Evolutionary conservation across 2,888 invertebrate species (phyloP), one percentile per base, ranked within the genome.

Genomic region (Athalia cordata): DNA sequence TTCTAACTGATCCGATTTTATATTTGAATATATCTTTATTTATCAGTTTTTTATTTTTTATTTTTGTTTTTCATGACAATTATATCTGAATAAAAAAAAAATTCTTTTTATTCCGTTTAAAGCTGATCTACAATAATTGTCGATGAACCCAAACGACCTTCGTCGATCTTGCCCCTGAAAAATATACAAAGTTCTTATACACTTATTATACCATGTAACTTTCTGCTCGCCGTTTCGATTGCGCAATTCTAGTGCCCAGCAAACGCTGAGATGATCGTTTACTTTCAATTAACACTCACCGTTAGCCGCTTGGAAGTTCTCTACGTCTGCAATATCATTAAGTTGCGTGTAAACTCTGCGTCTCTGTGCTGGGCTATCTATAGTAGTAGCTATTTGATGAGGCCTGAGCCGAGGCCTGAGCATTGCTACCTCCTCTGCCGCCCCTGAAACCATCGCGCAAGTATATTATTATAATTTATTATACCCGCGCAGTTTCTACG

Each of bases 221-320:
- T 59, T 59, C 72, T 47, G 72, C 72, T 45, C 45, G 7, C 13
- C 3, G 3, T 13, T 72, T 13, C n/a, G 45, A 13, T 72, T 59
- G 45, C 72, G 59, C 59, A 49, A 57, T 59, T 45, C 72, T 72
- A 59, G n/a, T 6, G 57, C 47, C 45, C 59, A 57, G 72, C 47
- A 57, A 57, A 72, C 13, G 45, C 9, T n/a, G 6, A 45, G 57
- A 59, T 59, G 47, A 59, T 47, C 72, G 57, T 72, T 72, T 72
- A 57, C 57, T 57, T 72, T 72, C 72, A 72, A 72, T 72, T 59
- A 72, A 72, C 57, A 57, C 47, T 47, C 47, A 72, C 72, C 72
- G 43, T 29, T 70, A 57, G 57, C 55, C 57, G 13, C 9, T 7
- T 47, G n/a, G 45, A 9, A n/a, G 13, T 5, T 59, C 13, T 15